A percentile compares a stretch with the other conserved stretches of the same genome.
Evolutionary conservation across 2,888 invertebrate genomes (phyloP).

Genomic region (Harpagoxenus sublaevis): DNA sequence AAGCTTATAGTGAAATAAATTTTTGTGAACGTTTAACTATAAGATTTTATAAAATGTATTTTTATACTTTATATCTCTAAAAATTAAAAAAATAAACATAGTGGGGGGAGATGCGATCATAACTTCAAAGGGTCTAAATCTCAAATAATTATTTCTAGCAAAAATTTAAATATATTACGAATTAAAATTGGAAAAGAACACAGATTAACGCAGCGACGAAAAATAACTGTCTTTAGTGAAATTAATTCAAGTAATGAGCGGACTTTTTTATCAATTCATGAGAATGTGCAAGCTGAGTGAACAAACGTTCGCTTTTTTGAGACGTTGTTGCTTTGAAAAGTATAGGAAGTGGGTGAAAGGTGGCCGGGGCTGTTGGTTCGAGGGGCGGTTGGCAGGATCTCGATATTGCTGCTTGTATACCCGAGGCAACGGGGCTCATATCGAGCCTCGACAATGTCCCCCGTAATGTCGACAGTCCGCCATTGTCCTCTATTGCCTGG

Average conservation of each 20-base stretch:
- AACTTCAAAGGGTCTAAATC: neutral
- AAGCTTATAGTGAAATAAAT: neutral
- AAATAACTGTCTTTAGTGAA: neutral
- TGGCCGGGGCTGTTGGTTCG: slow-evolving; percentile 6
- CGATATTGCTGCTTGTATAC: slow-evolving; percentile 84
- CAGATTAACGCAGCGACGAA: neutral
- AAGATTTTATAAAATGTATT: neutral
- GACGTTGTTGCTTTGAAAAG: slow-evolving; percentile 32
- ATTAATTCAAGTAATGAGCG: neutral
- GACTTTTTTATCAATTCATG: neutral
- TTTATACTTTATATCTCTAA: neutral
- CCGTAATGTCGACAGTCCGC: slow-evolving; percentile 82
- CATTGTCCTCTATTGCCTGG: slow-evolving; percentile 81
- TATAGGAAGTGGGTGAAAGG: slow-evolving; percentile 35
- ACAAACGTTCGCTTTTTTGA: slow-evolving; percentile 30
- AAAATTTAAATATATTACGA: neutral
- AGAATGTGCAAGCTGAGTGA: slow-evolving; percentile 14
- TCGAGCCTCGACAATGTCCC: slow-evolving; percentile 81
- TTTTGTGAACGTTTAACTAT: neutral
- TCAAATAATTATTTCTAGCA: neutral
- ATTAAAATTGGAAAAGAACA: neutral
- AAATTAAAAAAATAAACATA: neutral
- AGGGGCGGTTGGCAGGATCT: slow-evolving; percentile 56
- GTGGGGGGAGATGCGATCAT: neutral
- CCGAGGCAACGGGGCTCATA: slow-evolving; percentile 83